Conservation (phyloP, 1,140 invertebrate species). For the Penaeus vannamei region DNA sequence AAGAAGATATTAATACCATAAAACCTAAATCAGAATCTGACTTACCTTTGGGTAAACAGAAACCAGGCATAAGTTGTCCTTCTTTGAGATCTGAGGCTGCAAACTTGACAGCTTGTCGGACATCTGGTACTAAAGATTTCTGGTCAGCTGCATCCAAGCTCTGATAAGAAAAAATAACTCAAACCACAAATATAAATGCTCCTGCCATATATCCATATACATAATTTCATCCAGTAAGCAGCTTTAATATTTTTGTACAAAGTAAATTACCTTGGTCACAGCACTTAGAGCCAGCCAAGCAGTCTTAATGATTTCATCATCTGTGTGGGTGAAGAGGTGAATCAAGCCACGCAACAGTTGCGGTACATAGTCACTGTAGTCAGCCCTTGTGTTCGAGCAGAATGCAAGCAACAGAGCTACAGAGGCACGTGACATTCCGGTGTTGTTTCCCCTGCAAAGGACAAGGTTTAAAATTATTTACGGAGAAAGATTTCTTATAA, state of each 20-base stretch:
- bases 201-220: background rate
- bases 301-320: slow-evolving; percentile 86
- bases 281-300: slow-evolving; percentile 92
- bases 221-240: background rate
- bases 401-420: slow-evolving; percentile 91
- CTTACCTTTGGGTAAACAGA: slow-evolving; percentile 87
- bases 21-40: slow-evolving; percentile 41
- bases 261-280: slow-evolving; percentile 80
- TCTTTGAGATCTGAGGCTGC: slow-evolving; percentile 89
- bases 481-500: background rate
- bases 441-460: slow-evolving; percentile 69
- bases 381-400: slow-evolving; percentile 88
- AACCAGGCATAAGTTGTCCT: slow-evolving; percentile 88
- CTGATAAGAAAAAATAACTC: slow-evolving; percentile 71
- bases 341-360: slow-evolving; percentile 91
- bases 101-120: slow-evolving; percentile 91
- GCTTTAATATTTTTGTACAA: background rate
- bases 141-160: slow-evolving; percentile 86
- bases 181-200: background rate
- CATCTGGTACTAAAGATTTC: slow-evolving; percentile 87
- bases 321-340: slow-evolving; percentile 85
- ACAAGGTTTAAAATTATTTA: background rate
- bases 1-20: background rate
- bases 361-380: slow-evolving; percentile 89
- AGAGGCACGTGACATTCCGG: slow-evolving; percentile 80